Conservation (phyloP, 2,797 vertebrate species). For the Chiropotes sagulatus region DNA sequence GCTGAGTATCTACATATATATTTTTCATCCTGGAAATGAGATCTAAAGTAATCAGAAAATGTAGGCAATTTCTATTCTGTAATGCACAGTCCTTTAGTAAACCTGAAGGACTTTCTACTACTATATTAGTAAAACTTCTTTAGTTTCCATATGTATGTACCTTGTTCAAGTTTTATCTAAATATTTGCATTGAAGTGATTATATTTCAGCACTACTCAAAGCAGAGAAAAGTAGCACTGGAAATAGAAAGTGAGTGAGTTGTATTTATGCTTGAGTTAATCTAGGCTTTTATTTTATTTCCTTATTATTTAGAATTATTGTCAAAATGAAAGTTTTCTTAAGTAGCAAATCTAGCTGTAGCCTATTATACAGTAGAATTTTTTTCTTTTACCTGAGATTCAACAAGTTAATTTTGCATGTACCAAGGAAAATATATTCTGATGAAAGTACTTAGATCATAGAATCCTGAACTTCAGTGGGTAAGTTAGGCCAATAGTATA, state of each 20-base stretch:
- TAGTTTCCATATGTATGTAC: not conserved
- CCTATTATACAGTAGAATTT: not conserved
- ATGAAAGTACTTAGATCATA: not conserved
- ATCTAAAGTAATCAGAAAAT: conserved; percentile 3
- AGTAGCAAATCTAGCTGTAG: not conserved
- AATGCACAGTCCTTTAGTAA: not conserved
- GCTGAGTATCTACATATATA: not conserved
- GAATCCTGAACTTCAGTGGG: not conserved
- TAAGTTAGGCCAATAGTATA: not conserved
- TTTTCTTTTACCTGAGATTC: not conserved
- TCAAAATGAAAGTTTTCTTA: not conserved
- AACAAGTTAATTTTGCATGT: not conserved
- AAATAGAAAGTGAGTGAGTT: not conserved
- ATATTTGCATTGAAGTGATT: not conserved
- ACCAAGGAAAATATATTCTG: not conserved
- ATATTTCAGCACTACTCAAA: not conserved
- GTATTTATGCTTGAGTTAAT: not conserved
- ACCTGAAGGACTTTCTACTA: conserved; percentile 24
- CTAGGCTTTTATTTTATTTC: not conserved
- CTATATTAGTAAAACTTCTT: conserved; percentile 18
- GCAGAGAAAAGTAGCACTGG: not conserved
- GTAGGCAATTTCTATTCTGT: conserved; percentile 17
- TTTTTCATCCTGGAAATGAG: not conserved
- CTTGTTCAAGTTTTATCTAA: not conserved
- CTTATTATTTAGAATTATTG: not conserved